These are phyloP conservation scores for Sinonovacula constricta DNA, from an alignment of 1,140 invertebrate species.

Conservation along the genomic window DNA sequence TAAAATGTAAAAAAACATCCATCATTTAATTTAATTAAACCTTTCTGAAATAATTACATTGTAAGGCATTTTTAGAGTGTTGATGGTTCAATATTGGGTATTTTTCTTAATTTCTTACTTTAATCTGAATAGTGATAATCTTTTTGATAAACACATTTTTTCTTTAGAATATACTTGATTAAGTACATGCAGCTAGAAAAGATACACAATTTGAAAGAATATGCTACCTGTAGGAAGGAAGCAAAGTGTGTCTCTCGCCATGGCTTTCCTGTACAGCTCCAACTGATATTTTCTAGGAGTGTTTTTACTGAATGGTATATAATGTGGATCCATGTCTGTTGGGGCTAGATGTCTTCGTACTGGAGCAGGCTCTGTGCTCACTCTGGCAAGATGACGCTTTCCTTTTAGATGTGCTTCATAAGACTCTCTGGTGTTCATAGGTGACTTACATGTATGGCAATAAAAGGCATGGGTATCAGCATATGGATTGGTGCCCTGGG, in stretches of 20 bases:
- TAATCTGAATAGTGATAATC: too few relatives aligned
- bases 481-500: slow-evolving; percentile 19
- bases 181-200: too few relatives aligned
- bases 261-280: slow-evolving; percentile 68
- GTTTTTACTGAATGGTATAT: slow-evolving; percentile 42
- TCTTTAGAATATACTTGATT: too few relatives aligned
- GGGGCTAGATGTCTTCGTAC: slow-evolving; percentile 36
- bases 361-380: slow-evolving; percentile 56
- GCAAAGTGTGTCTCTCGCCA: slow-evolving; percentile 65
- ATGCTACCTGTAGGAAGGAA: slow-evolving; percentile 76
- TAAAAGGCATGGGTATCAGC: slow-evolving; percentile 52
- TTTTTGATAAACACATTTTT: too few relatives aligned
- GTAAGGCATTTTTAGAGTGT: too few relatives aligned
- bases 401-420: slow-evolving; percentile 61
- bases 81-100: too few relatives aligned
- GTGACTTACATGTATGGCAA: slow-evolving; percentile 62
- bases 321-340: slow-evolving; percentile 9
- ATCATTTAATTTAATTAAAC: too few relatives aligned
- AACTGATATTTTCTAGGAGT: slow-evolving; percentile 69
- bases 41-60: too few relatives aligned
- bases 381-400: slow-evolving; percentile 55
- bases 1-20: too few relatives aligned
- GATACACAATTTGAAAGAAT: too few relatives aligned
- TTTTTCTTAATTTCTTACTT: too few relatives aligned
- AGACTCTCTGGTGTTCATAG: slow-evolving; percentile 64